Conservation (phyloP, 2,113 vertebrate genomes). For the Pagrus major region DNA sequence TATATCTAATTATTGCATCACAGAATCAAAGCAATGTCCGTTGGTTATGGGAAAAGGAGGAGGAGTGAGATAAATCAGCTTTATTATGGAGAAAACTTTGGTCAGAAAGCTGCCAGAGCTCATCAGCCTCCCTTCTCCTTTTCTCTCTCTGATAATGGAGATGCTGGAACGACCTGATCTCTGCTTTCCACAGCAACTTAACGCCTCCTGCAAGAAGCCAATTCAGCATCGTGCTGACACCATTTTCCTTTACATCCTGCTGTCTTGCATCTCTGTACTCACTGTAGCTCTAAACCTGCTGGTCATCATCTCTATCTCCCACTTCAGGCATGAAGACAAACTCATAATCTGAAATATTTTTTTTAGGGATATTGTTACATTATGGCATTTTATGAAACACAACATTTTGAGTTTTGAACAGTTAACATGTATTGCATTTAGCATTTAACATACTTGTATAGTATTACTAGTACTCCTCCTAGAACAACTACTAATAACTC, state of each 20-base stretch:
- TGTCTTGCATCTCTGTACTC: not conserved
- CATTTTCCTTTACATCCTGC: not conserved
- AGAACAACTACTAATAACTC: not conserved
- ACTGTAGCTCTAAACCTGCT: not conserved
- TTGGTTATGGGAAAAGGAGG: too few species aligned
- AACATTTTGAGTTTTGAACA: not conserved
- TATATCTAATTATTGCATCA: too few species aligned
- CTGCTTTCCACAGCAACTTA: constrained; percentile 37
- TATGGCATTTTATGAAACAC: not conserved
- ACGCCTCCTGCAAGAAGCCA: constrained; percentile 34
- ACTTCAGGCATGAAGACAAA: not conserved
- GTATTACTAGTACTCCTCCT: not conserved
- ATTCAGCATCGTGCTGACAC: not conserved
- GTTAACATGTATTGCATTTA: not conserved
- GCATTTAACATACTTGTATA: not conserved
- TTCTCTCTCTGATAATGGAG: not conserved
- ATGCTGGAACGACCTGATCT: constrained; percentile 3
- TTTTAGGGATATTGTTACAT: not conserved
- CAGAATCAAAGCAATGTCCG: too few species aligned
- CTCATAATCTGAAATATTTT: too few species aligned
- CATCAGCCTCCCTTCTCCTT: not conserved
- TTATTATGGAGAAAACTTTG: not conserved
- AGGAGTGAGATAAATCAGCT: not conserved
- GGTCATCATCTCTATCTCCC: constrained; percentile 1
- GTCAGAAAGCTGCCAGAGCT: not conserved